Percentiles rank a stretch among this genome's conserved stretches.
Conservation (phyloP, 2,888 invertebrate species). For the Brassicogethes aeneus region DNA sequence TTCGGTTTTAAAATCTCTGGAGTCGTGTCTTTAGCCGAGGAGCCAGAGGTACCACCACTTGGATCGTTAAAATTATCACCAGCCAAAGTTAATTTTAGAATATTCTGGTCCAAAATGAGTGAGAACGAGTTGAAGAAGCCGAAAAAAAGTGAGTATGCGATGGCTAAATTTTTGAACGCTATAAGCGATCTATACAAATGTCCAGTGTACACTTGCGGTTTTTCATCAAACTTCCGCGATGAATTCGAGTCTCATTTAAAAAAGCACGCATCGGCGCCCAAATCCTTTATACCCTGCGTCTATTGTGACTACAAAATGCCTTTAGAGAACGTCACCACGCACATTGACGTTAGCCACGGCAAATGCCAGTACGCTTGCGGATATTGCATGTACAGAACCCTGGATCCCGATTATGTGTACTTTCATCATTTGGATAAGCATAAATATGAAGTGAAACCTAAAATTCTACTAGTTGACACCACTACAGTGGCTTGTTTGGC, state of each 20-base stretch:
- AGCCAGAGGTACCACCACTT: slow-evolving; percentile 11
- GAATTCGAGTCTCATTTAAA: slow-evolving; percentile 40
- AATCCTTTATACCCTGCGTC: slow-evolving; percentile 40
- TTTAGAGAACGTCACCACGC: slow-evolving; percentile 36
- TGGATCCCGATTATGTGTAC: slow-evolving; percentile 49
- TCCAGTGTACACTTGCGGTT: slow-evolving; percentile 45
- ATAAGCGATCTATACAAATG: slow-evolving; percentile 47
- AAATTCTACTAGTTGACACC: too few species aligned
- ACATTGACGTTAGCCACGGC: slow-evolving; percentile 54
- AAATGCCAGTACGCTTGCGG: slow-evolving; percentile 54
- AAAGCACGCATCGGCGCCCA: slow-evolving; percentile 26
- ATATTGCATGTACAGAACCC: slow-evolving; percentile 60
- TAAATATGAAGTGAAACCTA: too few species aligned
- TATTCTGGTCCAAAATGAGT: slow-evolving; percentile 10
- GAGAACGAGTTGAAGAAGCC: slow-evolving; percentile 18
- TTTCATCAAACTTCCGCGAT: slow-evolving; percentile 35
- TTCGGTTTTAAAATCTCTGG: slow-evolving; percentile 41
- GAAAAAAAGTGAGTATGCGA: slow-evolving; percentile 31
- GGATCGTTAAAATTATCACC: slow-evolving; percentile 9
- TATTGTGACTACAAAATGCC: slow-evolving; percentile 43
- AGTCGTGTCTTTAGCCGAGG: slow-evolving; percentile 28
- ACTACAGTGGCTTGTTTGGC: too few species aligned
- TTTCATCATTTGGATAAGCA: too few species aligned
- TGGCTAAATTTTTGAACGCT: slow-evolving; percentile 28
- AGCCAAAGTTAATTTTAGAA: slow-evolving; percentile 1